Percentiles rank a stretch among this genome's conserved stretches.
phyloP scores from a whole-genome alignment of 1,140 invertebrate species.

The Diorhabda carinulata region DNA sequence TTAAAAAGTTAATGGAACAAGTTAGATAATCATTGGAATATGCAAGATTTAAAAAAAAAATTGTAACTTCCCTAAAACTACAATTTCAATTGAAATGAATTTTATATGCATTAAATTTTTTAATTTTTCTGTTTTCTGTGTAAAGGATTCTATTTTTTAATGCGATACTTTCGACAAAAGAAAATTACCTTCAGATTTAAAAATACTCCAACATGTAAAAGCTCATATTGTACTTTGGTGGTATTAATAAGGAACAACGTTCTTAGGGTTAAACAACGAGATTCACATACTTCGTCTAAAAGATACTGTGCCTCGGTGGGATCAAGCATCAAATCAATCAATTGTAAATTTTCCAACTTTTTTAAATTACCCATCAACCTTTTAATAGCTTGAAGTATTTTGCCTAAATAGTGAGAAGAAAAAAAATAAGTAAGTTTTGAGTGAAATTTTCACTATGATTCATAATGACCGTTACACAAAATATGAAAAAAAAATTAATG shows the following conservation, averaged over 20 bases:
- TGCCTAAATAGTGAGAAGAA: slow-evolving; percentile 29
- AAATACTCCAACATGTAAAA: slow-evolving; percentile 75
- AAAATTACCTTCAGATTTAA: slow-evolving; percentile 62
- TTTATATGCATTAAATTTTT: background rate
- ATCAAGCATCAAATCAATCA: slow-evolving; percentile 76
- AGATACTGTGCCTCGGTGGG: slow-evolving; percentile 63
- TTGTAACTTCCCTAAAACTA: background rate
- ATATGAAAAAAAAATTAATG: too few relatives aligned
- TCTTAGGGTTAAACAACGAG: slow-evolving; percentile 61
- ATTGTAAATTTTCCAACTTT: slow-evolving; percentile 61
- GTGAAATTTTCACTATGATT: too few relatives aligned
- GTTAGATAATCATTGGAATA: too few relatives aligned
- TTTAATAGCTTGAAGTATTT: slow-evolving; percentile 65
- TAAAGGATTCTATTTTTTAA: background rate
- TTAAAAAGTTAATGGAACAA: too few relatives aligned
- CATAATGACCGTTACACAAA: too few relatives aligned
- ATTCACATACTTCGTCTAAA: slow-evolving; percentile 69
- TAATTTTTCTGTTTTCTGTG: too few relatives aligned
- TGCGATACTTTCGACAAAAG: background rate
- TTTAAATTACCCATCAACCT: slow-evolving; percentile 66
- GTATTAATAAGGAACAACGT: slow-evolving; percentile 71
- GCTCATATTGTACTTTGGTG: slow-evolving; percentile 67
- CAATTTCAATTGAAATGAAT: background rate
- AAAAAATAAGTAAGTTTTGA: too few relatives aligned
- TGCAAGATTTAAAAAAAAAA: slow-evolving; percentile 29